Percentiles rank a stretch among this genome's conserved stretches.
phyloP scores from a whole-genome alignment of 2,797 vertebrate species.

The Phyllotis vaccarum region DNA sequence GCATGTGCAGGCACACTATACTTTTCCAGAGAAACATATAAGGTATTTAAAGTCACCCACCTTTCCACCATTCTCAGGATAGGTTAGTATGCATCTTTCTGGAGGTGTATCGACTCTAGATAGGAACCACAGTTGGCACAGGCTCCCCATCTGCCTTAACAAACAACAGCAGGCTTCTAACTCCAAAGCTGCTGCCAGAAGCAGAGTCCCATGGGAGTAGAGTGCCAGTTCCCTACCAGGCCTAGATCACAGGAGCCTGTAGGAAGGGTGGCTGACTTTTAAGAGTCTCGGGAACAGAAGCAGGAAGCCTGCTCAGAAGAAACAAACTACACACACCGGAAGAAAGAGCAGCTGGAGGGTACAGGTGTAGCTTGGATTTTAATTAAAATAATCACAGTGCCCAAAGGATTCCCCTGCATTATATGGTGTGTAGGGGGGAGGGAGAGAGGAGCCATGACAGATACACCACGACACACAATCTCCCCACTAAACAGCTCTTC shows the following conservation, averaged over 20 bases:
- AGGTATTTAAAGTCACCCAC: neutral
- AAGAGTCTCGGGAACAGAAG: neutral
- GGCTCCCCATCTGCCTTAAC: neutral
- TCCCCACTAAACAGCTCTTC: neutral
- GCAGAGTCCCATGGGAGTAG: neutral
- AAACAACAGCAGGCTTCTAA: constrained; percentile 15
- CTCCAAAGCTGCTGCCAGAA: neutral
- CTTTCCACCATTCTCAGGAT: neutral
- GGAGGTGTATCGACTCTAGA: neutral
- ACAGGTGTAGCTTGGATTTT: neutral
- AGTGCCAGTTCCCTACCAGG: neutral
- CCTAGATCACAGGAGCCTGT: neutral
- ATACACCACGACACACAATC: neutral
- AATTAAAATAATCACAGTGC: neutral
- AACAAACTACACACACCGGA: neutral
- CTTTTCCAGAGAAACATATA: neutral
- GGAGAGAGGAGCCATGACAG: neutral
- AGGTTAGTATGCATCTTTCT: neutral
- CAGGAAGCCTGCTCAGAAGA: neutral
- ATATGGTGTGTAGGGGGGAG: neutral
- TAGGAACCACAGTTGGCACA: no score
- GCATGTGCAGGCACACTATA: no score
- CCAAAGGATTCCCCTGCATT: neutral
- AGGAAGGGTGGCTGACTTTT: neutral
- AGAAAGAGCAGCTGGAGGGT: neutral